A percentile compares a stretch with the other conserved stretches of the same genome.
phyloP scores from a whole-genome alignment of 2,888 invertebrate genomes.

The Acanthopleura granulata region DNA sequence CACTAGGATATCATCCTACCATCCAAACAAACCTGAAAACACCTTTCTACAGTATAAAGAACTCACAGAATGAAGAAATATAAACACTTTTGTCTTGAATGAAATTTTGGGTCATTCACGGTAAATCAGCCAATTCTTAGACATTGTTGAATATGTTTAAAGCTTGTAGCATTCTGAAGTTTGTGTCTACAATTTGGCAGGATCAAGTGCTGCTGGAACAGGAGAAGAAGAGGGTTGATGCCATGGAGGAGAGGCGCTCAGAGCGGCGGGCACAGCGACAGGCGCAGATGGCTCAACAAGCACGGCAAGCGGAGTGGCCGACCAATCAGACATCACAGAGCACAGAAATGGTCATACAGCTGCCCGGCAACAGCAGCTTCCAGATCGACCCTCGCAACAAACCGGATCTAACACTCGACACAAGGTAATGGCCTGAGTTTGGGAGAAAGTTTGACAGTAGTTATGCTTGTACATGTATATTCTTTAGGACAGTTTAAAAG shows the following conservation, averaged over 20 bases:
- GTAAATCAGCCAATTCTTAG: too few species aligned
- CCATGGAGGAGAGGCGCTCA: neutral
- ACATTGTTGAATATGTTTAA: too few species aligned
- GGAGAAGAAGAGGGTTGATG: slow-evolving; percentile 3
- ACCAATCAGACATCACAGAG: neutral
- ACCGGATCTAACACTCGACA: neutral
- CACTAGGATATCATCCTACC: too few species aligned
- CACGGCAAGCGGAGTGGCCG: neutral
- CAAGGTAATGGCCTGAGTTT: neutral
- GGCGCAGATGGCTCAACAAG: slow-evolving; percentile 1
- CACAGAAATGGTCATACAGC: neutral
- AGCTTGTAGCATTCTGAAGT: neutral
- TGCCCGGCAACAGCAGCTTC: neutral
- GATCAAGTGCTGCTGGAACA: neutral
- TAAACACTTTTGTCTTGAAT: too few species aligned
- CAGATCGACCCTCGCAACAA: neutral
- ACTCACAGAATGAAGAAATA: too few species aligned
- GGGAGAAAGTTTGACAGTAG: too few species aligned
- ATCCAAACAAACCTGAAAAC: too few species aligned
- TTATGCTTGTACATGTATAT: too few species aligned
- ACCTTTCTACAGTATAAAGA: too few species aligned
- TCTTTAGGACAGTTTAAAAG: too few species aligned
- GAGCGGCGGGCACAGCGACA: slow-evolving; percentile 12
- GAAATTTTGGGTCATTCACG: too few species aligned
- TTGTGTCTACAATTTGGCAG: neutral